Conservation (phyloP, 2,888 invertebrate species). For the Chloromyia formosa region DNA sequence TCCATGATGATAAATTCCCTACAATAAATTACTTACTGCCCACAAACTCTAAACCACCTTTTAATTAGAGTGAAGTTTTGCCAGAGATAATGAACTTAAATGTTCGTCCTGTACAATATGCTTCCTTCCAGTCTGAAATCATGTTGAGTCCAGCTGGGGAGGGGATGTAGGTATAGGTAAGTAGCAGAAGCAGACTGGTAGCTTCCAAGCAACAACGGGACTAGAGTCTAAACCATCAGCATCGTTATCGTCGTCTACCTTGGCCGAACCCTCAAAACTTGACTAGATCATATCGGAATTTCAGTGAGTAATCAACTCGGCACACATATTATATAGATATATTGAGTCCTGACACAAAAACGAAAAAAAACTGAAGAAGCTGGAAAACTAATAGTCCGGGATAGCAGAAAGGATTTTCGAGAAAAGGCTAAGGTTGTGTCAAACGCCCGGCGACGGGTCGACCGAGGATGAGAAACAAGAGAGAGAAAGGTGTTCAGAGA, state of each 20-base stretch:
- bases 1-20: conserved; percentile 54
- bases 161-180: not conserved
- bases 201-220: not conserved
- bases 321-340: no score
- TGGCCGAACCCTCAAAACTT: not conserved
- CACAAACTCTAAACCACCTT: conserved; percentile 55
- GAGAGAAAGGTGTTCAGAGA: no score
- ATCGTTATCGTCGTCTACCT: not conserved
- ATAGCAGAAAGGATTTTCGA: conserved; percentile 31
- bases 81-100: conserved; percentile 55
- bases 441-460: no score
- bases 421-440: not conserved
- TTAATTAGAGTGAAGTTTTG: conserved; percentile 55
- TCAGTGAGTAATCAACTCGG: conserved; percentile 12
- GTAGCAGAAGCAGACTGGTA: no score
- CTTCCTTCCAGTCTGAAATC: conserved; percentile 20
- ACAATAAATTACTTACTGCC: conserved; percentile 55
- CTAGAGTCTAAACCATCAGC: not conserved
- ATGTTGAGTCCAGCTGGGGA: not conserved
- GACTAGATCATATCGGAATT: conserved; percentile 7
- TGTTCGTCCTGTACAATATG: conserved; percentile 49
- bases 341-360: not conserved
- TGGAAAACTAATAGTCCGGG: not conserved
- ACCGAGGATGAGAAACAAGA: no score
- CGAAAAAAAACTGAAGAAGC: not conserved